Base-by-base conservation (phyloP, 1,140 invertebrate species). In the Laodelphax striatellus region DNA sequence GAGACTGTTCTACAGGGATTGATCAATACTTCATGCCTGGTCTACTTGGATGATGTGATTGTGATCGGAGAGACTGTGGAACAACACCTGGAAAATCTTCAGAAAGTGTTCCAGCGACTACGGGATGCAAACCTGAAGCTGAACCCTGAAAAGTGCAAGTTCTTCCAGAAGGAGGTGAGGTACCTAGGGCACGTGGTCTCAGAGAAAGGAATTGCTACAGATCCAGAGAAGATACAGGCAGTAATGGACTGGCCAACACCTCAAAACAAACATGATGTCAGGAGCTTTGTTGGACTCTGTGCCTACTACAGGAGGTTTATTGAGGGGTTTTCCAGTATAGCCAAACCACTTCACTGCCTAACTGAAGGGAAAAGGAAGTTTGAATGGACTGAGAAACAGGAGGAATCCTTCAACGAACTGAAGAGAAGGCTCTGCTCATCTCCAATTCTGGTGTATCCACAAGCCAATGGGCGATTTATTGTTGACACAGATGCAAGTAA, bases 131-230 rank as follows among this genome's bases (percentile, higher is more conserved):
- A 56, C 16, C 53, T 68, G 2, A 62, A 42, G 22, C 11, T 65
- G 17, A 62, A 70, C 28, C 62, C 61, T 2, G 43, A 69, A 0
- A 74, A 75, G 57, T 70, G 70, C 56, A 11, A 63, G 3, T 70
- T 74, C 55, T 19, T 59, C 11, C 41, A 54, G 24, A 24, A 54
- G 2, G 63, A 66, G 28, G 62, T 72, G 0, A 38, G 50, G 21
- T 74, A 72, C 46, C 65, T 78, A 11, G 76, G 75, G 0, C 72
- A 75, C 22, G 5, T 72, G 0, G 69, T 77, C 6, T 58, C 67
- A 16, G 55, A 55, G 24, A 63, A 68, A 52, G 71, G 73, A 13
- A 66, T 77, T 1, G 24, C 64, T 13, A 58, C 68, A 1, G 67
- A 73, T 52, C 68, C 70, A 1, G 66, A 66, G 0, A 75, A 77